phyloP scores from a whole-genome alignment of 2,113 vertebrate genomes.

The Mungos mungo region DNA sequence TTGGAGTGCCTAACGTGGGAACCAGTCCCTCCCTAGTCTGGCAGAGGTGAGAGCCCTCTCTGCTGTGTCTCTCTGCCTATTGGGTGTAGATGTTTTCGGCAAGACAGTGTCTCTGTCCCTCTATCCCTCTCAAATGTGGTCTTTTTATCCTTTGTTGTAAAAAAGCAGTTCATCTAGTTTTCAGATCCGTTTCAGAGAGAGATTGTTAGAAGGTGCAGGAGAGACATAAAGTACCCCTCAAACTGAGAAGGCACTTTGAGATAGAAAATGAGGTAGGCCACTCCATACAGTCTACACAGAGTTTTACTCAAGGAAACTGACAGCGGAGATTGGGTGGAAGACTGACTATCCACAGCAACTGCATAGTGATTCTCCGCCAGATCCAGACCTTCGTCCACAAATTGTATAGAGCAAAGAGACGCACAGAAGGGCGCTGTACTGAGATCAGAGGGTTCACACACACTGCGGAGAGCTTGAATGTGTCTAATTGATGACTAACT shows the following conservation, averaged over 20 bases:
- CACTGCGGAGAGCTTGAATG: not conserved
- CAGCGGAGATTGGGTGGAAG: not conserved
- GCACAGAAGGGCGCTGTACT: not conserved
- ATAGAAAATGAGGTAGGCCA: not conserved
- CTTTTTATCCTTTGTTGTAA: not conserved
- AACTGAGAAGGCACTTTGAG: not conserved
- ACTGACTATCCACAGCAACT: not conserved
- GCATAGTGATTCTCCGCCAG: not conserved
- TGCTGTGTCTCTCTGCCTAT: not conserved
- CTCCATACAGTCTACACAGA: not conserved
- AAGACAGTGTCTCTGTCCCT: not conserved
- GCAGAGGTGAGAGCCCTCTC: not conserved
- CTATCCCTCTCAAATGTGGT: not conserved
- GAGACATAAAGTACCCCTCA: not conserved
- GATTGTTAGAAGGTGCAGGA: not conserved
- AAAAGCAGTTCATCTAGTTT: not conserved
- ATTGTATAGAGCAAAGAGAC: not conserved
- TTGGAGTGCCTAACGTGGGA: not conserved
- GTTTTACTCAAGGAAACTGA: not conserved
- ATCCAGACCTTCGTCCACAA: not conserved
- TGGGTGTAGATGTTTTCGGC: not conserved
- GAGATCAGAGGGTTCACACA: not conserved
- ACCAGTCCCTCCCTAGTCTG: not conserved
- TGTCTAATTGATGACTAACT: not conserved
- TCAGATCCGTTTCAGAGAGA: not conserved